Base-by-base conservation (phyloP, 2,888 invertebrate genomes). In the Mimumesa dahlbomi region DNA sequence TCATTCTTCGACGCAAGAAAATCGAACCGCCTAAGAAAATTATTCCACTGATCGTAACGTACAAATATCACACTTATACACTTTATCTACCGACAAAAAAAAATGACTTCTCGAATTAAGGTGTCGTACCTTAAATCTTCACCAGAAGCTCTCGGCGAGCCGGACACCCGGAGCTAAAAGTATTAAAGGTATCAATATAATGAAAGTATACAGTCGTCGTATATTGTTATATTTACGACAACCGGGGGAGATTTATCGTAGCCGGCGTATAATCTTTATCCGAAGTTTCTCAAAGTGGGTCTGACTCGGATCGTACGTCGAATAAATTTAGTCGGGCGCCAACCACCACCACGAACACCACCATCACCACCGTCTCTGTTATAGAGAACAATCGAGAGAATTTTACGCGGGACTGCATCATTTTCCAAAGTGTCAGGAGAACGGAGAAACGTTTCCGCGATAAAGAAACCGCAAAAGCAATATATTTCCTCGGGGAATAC, bases 401-500 rank as follows among this genome's bases (percentile, higher is more conserved):
- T 70, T 70, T 53, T 70, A 54, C 58, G 19, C 19, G 63, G 34
- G 49, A 46, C 38, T 36, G 63, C 49, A 59, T 59, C 64, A 59
- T 64, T 70, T 64, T 54, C 59, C 54, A 36, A 54, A 53, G 64
- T 59, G 64, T 42, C 59, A 18, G 22, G 49, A 36, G 48, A 38
- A 52, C 31, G 56, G 52, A 48, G 56, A 61, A 56, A 57, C 61
- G 71, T 72, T 65, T 36, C 21, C 48, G 25, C 65, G 72, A 73
- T 73, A 65, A 72, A 61, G 65, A 65, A 73, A 65, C 72, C 72
- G 38, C 65, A 53, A 34, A n/a, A 52, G 57, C 65, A 38, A 73
- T 73, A 62, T 73, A 72, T 73, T 73, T 73, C 73, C 72, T 73
- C 31, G 56, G 72, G 72, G 72, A 73, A 11, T 48, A 9, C 21